A percentile compares a stretch with the other conserved stretches of the same genome.
These are phyloP conservation scores for Acholoe squamosa DNA, from an alignment of 2,888 invertebrate genomes.

Conservation along the genomic window DNA sequence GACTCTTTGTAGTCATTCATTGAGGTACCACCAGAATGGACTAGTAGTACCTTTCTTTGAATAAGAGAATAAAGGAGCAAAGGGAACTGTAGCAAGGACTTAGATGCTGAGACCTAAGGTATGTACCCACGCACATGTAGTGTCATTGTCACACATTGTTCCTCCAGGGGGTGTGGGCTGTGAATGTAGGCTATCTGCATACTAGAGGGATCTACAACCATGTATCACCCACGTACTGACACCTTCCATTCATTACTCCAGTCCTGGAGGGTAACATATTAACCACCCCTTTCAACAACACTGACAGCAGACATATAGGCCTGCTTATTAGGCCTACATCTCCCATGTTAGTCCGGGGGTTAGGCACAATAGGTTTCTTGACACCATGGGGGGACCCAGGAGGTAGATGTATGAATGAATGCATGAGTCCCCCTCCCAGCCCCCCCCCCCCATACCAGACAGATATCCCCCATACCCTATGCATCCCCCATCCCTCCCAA, in stretches of 20 bases:
- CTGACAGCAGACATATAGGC: conserved; percentile 26
- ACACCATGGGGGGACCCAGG: background rate
- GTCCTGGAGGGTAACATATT: background rate
- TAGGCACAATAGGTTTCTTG: background rate
- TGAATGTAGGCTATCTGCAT: background rate
- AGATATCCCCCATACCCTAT: background rate
- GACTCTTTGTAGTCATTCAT: no score
- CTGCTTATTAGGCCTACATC: conserved; percentile 25
- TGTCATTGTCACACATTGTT: background rate
- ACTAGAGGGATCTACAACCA: background rate
- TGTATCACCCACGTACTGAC: background rate
- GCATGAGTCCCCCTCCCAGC: conserved; percentile 21
- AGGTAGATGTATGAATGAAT: background rate
- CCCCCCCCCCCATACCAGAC: background rate
- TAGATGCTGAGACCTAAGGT: background rate
- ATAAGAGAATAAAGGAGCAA: no score
- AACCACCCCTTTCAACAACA: background rate
- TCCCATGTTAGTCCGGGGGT: background rate
- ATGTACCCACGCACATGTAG: background rate
- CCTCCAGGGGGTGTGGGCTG: background rate
- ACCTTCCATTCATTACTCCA: background rate
- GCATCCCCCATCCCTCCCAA: background rate
- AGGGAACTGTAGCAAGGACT: no score
- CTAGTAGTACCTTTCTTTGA: no score
- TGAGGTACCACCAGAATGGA: no score